phyloP scores from a whole-genome alignment of 2,113 vertebrate species.

The Xenus cinereus region DNA sequence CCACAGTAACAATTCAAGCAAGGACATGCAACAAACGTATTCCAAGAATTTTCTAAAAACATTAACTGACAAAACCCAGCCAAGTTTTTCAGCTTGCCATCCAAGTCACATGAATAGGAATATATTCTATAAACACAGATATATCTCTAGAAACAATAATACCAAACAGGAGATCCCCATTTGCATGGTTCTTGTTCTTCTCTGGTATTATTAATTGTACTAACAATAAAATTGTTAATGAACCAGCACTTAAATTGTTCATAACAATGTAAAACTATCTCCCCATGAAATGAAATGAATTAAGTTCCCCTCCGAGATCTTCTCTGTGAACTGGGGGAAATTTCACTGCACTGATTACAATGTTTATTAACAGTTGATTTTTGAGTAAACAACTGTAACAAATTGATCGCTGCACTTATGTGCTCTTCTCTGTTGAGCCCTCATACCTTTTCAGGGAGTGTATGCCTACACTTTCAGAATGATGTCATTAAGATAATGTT shows the following conservation, averaged over 20 bases:
- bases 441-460: background rate
- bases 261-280: background rate
- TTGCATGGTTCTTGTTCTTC: background rate
- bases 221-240: background rate
- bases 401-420: accelerated
- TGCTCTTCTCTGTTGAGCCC: background rate
- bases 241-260: background rate
- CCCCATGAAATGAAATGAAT: background rate
- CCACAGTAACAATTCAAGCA: background rate
- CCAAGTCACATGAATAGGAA: background rate
- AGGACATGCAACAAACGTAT: background rate
- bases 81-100: background rate
- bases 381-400: background rate
- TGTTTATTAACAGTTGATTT: background rate
- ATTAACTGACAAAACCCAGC: background rate
- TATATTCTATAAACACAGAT: background rate
- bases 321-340: background rate
- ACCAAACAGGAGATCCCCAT: background rate
- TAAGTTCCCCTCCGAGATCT: background rate
- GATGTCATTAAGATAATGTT: background rate
- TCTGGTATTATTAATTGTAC: background rate
- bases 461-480: background rate
- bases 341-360: background rate
- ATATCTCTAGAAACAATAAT: background rate
- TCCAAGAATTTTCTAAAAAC: background rate